These are phyloP conservation scores for Scaptomyza montana DNA, from an alignment of 1,140 invertebrate genomes.

Conservation along the genomic window DNA sequence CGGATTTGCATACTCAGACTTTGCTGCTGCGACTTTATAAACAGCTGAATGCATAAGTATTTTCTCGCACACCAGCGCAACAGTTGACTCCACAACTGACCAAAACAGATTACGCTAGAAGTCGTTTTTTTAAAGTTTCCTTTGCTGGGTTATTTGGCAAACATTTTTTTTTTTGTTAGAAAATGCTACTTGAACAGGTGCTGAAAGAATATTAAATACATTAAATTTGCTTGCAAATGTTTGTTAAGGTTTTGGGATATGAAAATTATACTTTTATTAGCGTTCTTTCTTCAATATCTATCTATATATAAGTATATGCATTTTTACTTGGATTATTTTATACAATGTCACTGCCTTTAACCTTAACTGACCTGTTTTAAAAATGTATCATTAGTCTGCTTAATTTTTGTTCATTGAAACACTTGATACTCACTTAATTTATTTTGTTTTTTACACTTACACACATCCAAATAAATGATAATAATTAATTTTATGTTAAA, in stretches of 20 bases:
- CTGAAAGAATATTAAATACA: too few species aligned
- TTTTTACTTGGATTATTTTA: too few species aligned
- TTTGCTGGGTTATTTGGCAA: too few species aligned
- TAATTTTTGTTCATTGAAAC: neutral
- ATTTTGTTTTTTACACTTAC: neutral
- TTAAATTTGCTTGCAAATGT: too few species aligned
- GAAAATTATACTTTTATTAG: too few species aligned
- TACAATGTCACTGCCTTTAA: neutral
- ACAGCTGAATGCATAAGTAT: conserved; percentile 51
- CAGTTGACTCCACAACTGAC: conserved; percentile 26
- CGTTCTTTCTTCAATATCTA: too few species aligned
- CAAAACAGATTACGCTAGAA: neutral
- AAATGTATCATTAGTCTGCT: neutral
- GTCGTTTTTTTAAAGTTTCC: neutral
- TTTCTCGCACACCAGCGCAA: conserved; percentile 17
- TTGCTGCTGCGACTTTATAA: conserved; percentile 49
- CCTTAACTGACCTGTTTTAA: neutral
- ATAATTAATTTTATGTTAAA: conserved; percentile 22
- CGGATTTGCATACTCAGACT: conserved; percentile 71
- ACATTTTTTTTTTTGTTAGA: too few species aligned
- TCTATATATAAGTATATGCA: too few species aligned
- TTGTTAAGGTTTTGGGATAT: too few species aligned
- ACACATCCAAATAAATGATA: conserved; percentile 7
- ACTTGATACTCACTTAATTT: neutral
- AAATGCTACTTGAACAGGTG: too few species aligned